phyloP scores from a whole-genome alignment of 2,113 vertebrate species.

The Todiramphus chloris region DNA sequence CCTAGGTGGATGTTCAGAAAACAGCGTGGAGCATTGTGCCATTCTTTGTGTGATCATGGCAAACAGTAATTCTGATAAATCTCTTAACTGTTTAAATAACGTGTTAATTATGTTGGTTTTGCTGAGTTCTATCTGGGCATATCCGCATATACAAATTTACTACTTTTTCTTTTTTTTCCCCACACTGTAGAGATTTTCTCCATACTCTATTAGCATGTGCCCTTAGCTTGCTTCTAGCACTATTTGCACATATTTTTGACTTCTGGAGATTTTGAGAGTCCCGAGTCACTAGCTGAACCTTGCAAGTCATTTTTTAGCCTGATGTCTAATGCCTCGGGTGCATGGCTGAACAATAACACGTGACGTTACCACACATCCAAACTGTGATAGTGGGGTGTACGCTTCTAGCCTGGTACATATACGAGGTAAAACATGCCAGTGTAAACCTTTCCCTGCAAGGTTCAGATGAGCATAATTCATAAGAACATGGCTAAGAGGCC shows the following conservation, averaged over 20 bases:
- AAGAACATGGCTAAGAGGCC: background rate
- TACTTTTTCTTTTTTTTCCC: too few species aligned
- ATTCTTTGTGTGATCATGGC: background rate
- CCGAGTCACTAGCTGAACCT: background rate
- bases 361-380: background rate
- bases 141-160: background rate
- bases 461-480: background rate
- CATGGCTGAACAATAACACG: rapidly evolving
- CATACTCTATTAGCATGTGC: background rate
- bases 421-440: background rate
- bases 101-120: background rate
- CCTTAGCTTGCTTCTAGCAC: background rate
- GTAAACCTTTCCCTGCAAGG: background rate
- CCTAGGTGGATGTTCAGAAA: background rate
- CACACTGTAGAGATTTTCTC: background rate
- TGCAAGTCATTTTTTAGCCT: background rate
- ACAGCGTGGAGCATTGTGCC: background rate
- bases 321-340: background rate
- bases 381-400: too few species aligned
- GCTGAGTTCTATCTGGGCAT: background rate
- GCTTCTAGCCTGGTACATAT: background rate
- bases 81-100: background rate
- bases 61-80: background rate
- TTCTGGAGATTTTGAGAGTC: background rate
- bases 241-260: background rate